phyloP scores from a whole-genome alignment of 2,797 vertebrate genomes.

The Melopsittacus undulatus region DNA sequence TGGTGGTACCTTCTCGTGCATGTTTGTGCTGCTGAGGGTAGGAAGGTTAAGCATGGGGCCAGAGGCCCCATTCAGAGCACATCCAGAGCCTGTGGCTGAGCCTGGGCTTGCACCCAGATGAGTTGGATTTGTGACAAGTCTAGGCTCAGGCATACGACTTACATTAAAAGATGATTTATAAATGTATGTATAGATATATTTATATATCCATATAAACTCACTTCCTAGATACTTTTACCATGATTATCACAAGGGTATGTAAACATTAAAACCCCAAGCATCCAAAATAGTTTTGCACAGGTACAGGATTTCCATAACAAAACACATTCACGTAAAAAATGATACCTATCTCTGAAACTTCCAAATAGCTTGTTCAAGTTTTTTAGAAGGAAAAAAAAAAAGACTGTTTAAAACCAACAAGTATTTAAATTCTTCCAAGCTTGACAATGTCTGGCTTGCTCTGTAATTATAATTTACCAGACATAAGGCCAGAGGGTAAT shows the following conservation, averaged over 20 bases:
- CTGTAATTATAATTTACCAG: conserved; percentile 35
- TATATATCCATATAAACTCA: neutral
- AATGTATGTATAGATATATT: no score
- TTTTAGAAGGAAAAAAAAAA: neutral
- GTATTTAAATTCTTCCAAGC: conserved; percentile 17
- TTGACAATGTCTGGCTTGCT: conserved; percentile 9
- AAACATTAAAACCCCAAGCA: neutral
- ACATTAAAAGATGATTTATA: neutral
- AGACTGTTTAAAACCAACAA: neutral
- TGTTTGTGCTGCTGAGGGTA: rapidly evolving
- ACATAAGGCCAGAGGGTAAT: conserved; percentile 25
- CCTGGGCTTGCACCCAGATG: neutral
- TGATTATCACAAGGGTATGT: neutral
- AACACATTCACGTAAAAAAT: neutral
- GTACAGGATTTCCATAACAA: neutral
- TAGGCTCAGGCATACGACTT: neutral
- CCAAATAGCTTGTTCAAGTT: neutral
- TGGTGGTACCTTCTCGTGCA: rapidly evolving
- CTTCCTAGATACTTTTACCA: neutral
- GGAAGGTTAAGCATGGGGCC: neutral
- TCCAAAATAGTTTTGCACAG: neutral
- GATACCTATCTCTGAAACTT: neutral
- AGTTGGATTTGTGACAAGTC: neutral
- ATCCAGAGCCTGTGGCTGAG: rapidly evolving
- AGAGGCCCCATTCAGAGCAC: neutral